These are phyloP conservation scores for Chaetoderma sp. DNA, from an alignment of 2,888 invertebrate species.

Conservation along the genomic window DNA sequence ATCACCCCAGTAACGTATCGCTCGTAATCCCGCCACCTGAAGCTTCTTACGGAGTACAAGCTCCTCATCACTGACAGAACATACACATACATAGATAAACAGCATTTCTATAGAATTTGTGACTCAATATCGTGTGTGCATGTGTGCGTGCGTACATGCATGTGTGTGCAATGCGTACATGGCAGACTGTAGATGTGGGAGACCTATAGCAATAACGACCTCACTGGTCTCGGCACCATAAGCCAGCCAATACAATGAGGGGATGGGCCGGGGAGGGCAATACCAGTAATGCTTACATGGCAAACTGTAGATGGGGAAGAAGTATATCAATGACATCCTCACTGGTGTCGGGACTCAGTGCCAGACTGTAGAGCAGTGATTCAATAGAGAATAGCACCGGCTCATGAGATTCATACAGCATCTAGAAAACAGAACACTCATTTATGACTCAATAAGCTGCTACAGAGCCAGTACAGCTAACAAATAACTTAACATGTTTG, in stretches of 20 bases:
- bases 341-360: constrained; percentile 76
- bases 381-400: constrained; percentile 92
- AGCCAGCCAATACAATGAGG: too few species aligned
- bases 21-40: constrained; percentile 74
- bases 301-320: constrained; percentile 75
- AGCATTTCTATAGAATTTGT: background rate
- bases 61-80: constrained; percentile 73
- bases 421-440: constrained; percentile 75
- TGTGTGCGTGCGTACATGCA: background rate
- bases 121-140: background rate
- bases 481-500: too few species aligned
- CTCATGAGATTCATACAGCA: constrained; percentile 85
- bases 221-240: too few species aligned
- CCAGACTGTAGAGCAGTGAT: constrained; percentile 81
- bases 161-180: background rate
- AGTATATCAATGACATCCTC: constrained; percentile 77
- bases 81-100: background rate
- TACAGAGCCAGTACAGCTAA: too few species aligned
- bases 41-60: constrained; percentile 77
- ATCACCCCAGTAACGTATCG: constrained; percentile 76
- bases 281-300: constrained; percentile 70
- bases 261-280: too few species aligned
- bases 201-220: background rate
- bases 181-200: too few species aligned
- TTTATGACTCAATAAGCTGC: too few species aligned